Percentiles rank a stretch among this genome's conserved stretches.
These are phyloP conservation scores for Diadumene lineata DNA, from an alignment of 92 coral and sea anemone species.

Conservation along the genomic window DNA sequence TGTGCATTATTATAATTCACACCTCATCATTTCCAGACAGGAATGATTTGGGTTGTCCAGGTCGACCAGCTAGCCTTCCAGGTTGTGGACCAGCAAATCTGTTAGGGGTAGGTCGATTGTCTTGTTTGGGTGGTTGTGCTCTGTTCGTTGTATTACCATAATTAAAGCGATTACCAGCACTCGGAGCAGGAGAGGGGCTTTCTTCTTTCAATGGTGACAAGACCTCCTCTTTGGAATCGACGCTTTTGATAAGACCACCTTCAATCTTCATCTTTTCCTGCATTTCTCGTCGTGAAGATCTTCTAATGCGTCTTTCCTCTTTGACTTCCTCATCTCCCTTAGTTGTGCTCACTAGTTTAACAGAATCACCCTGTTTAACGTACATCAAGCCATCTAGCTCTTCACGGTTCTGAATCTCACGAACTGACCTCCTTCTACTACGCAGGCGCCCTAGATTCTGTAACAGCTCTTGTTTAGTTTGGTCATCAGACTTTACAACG, in stretches of 20 bases:
- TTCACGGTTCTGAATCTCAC: slow-evolving; percentile 82
- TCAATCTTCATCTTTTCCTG: slow-evolving; percentile 60
- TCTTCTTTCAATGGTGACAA: slow-evolving; percentile 42
- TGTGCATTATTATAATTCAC: background rate
- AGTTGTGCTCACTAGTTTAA: slow-evolving; percentile 81
- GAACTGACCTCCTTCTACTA: slow-evolving; percentile 76
- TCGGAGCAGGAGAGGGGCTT: slow-evolving; percentile 25
- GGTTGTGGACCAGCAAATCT: slow-evolving; percentile 35
- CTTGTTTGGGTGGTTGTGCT: slow-evolving; percentile 43
- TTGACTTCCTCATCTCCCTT: slow-evolving; percentile 73
- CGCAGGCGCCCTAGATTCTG: slow-evolving; percentile 77
- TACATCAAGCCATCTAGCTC: slow-evolving; percentile 89
- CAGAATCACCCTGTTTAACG: slow-evolving; percentile 81
- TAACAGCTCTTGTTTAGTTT: slow-evolving; percentile 62
- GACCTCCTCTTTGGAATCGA: slow-evolving; percentile 3
- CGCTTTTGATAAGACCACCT: slow-evolving; percentile 12
- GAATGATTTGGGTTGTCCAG: slow-evolving; percentile 58
- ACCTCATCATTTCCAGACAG: slow-evolving; percentile 44
- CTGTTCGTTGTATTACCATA: slow-evolving; percentile 13
- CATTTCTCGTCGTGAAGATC: slow-evolving; percentile 74
- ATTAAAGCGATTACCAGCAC: background rate
- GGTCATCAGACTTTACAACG: slow-evolving; percentile 35
- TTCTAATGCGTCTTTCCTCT: slow-evolving; percentile 73
- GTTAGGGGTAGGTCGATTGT: slow-evolving; percentile 10
- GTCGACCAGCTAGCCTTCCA: slow-evolving; percentile 32